Evolutionary conservation across 2,797 vertebrate genomes (phyloP), one percentile per base, ranked within the genome.

Genomic region (Bradypus variegatus): DNA sequence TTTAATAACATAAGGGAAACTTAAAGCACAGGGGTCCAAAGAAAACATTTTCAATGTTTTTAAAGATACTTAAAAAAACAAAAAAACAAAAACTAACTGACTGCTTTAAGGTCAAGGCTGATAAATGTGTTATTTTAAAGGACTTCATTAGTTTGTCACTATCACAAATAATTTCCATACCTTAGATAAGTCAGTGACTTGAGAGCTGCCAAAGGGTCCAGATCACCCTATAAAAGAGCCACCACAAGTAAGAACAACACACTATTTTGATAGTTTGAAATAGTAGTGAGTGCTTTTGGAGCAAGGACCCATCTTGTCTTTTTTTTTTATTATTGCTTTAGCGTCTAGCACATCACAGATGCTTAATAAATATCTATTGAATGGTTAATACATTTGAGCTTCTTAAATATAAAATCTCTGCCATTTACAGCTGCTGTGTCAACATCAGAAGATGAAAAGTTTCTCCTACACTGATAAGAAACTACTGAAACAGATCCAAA

Each of bases 121-220:
- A 9, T 21, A 72, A 73, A 25, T 15, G 29, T 5, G 48, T 36
- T 60, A 29, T 21, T 60, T 78, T 77, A 62, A 87, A 72, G 36
- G 58, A 70, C 70, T 55, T 78, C 31, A 45, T 29, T 72, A 86
- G n/a, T 73, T 62, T 21, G 70, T 67, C 14, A 70, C 21, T 12
- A 82, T 67, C 36, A 92, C 41, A 73, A 82, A 11, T 31, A 36
- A 77, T 19, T 84, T 53, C 94, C 96, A 21, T 97, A 99, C 99
- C 99, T 99, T 90, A 99, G 97, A 31, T 99, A 98, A 3, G 97
- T 98, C 95, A 99, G 82, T 0, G 98, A 98, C 96, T 99, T 99
- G 79, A 99, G 98, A 10, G 98, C 96, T 58, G 99, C 97, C 95
- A 99, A 97, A 0, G 98, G 98, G 96, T 99, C 99, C 97, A 99